These are phyloP conservation scores for Rhinolophus ferrumequinum DNA, from an alignment of 2,113 vertebrate genomes.

Conservation along the genomic window DNA sequence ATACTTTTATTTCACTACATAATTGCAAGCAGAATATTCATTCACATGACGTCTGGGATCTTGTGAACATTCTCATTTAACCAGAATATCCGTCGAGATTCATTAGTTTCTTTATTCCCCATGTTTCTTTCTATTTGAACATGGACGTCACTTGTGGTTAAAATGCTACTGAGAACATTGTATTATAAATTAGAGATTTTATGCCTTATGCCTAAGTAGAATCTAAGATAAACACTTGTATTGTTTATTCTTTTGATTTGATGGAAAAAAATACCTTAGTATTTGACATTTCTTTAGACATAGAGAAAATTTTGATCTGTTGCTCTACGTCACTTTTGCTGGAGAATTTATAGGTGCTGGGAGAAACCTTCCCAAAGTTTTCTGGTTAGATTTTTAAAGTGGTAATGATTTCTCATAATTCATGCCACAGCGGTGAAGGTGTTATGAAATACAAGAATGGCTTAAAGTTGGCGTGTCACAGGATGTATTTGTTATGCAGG, in stretches of 20 bases:
- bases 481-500: background rate
- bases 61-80: background rate
- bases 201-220: background rate
- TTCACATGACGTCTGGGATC: background rate
- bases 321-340: background rate
- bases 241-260: conserved; percentile 26
- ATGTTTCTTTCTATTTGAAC: background rate
- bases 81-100: background rate
- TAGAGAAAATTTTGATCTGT: background rate
- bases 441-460: background rate
- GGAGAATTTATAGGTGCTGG: background rate
- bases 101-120: background rate
- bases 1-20: background rate
- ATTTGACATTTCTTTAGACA: background rate
- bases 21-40: background rate
- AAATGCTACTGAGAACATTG: background rate
- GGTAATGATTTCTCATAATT: background rate
- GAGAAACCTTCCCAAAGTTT: background rate
- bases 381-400: conserved; percentile 1
- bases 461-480: background rate
- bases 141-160: background rate
- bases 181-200: background rate
- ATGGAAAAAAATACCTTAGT: background rate
- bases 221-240: background rate
- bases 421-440: background rate